These are phyloP conservation scores for Drosophila yooni DNA, from an alignment of 2,888 invertebrate species.

Conservation along the genomic window DNA sequence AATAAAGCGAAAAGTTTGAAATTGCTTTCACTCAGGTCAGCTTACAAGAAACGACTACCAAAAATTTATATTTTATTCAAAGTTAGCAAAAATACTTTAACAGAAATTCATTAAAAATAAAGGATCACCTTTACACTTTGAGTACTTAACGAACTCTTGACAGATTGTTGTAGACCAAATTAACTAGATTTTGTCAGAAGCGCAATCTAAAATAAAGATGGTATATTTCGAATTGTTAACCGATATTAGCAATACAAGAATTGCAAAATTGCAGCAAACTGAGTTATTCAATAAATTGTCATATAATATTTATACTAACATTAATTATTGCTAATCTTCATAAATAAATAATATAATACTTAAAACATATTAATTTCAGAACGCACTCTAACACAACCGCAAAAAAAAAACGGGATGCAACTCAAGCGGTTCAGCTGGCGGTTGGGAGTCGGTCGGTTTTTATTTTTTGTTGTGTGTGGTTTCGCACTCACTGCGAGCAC, in stretches of 20 bases:
- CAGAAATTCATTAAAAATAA: too few relatives aligned
- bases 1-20: too few relatives aligned
- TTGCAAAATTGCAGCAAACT: not conserved
- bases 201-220: too few relatives aligned
- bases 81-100: too few relatives aligned
- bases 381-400: too few relatives aligned
- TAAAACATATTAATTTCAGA: not conserved
- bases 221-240: too few relatives aligned
- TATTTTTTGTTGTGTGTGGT: not conserved
- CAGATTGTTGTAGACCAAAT: too few relatives aligned
- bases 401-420: not conserved
- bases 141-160: not conserved
- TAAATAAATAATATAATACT: not conserved
- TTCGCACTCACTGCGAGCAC: constrained; percentile 22
- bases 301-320: not conserved
- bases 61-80: too few relatives aligned
- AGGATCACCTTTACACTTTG: not conserved
- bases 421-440: not conserved
- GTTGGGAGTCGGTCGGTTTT: not conserved
- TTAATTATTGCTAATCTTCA: not conserved
- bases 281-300: not conserved
- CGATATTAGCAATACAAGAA: not conserved
- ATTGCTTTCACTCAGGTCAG: too few relatives aligned
- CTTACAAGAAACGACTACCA: too few relatives aligned
- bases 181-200: too few relatives aligned